Percentiles rank a stretch among this genome's conserved stretches.
These are phyloP conservation scores for Lasioglossum albipes DNA, from an alignment of 1,140 invertebrate species.

Conservation along the genomic window DNA sequence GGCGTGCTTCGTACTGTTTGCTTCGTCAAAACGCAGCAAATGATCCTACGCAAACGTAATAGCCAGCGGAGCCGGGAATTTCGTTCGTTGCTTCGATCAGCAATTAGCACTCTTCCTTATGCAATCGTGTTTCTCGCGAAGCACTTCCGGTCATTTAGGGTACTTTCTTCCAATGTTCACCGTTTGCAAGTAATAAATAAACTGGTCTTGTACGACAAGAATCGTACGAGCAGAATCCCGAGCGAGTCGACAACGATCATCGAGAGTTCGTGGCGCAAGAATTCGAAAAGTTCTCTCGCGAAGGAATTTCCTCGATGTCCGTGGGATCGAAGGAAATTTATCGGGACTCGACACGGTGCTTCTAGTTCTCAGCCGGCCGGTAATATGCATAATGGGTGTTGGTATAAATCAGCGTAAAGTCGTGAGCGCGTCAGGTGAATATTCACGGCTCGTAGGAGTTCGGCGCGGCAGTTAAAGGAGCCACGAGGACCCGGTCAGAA, in stretches of 20 bases:
- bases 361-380: not conserved
- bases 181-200: too few species aligned
- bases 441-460: slow-evolving; percentile 13
- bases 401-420: not conserved
- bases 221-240: not conserved
- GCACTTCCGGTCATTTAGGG: too few species aligned
- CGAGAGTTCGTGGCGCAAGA: not conserved
- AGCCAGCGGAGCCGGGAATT: too few species aligned
- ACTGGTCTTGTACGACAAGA: too few species aligned
- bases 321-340: not conserved
- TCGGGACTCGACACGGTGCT: not conserved
- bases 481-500: not conserved
- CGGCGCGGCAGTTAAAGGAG: not conserved
- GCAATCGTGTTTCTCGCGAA: too few species aligned
- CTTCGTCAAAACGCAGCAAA: too few species aligned
- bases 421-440: slow-evolving; percentile 14
- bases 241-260: not conserved
- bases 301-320: not conserved
- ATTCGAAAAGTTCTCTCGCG: not conserved
- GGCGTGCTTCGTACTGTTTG: too few species aligned
- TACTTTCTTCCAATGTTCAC: too few species aligned
- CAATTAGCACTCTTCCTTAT: too few species aligned
- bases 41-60: too few species aligned
- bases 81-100: too few species aligned
- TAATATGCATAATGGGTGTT: slow-evolving; percentile 13